These are phyloP conservation scores for Pantherophis alleghaniensis DNA, from an alignment of 2,797 vertebrate species.

Conservation along the genomic window DNA sequence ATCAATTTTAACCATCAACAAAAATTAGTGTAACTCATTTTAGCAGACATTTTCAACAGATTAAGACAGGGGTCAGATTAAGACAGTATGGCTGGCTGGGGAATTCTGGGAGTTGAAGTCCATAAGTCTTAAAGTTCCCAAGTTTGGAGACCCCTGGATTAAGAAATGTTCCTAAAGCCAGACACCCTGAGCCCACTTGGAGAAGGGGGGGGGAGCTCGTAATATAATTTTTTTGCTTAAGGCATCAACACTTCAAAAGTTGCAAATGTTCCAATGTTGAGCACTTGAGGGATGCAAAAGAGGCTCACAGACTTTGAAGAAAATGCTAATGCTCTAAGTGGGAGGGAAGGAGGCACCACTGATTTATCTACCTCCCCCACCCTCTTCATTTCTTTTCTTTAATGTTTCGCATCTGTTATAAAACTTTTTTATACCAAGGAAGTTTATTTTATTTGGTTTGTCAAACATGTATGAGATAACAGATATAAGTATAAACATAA, in stretches of 20 bases:
- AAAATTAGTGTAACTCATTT: not conserved
- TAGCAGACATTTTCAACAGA: not conserved
- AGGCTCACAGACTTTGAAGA: not conserved
- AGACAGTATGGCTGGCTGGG: too few relatives aligned
- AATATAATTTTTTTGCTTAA: not conserved
- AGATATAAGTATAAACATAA: too few relatives aligned
- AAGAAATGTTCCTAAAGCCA: not conserved
- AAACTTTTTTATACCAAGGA: not conserved
- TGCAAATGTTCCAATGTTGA: not conserved
- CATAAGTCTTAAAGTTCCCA: too few relatives aligned
- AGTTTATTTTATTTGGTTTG: not conserved
- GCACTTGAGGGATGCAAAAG: slow-evolving; percentile 10
- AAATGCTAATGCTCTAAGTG: not conserved
- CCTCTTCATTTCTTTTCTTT: not conserved
- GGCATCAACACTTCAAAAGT: not conserved
- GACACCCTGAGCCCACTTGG: not conserved
- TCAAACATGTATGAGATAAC: too few relatives aligned
- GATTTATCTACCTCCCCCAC: not conserved
- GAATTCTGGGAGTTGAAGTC: too few relatives aligned
- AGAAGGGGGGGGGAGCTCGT: not conserved
- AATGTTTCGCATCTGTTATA: not conserved
- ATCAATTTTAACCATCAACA: not conserved
- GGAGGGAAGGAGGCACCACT: not conserved
- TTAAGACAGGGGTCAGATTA: not conserved
- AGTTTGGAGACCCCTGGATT: too few relatives aligned